Percentiles rank a stretch among this genome's conserved stretches.
phyloP scores from a whole-genome alignment of 2,113 vertebrate genomes.

The Halichoerus grypus region DNA sequence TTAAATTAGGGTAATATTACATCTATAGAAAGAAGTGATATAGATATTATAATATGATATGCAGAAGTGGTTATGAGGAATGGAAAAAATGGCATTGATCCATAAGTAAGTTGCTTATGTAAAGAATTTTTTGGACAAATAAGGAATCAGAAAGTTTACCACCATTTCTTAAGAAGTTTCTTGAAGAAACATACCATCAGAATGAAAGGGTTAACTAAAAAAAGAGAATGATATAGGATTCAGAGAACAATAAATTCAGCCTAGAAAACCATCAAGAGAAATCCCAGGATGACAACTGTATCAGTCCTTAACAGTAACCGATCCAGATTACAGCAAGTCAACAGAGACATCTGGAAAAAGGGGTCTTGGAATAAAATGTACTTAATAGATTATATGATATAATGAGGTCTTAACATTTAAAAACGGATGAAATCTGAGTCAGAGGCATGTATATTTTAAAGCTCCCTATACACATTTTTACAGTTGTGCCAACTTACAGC shows the following conservation, averaged over 20 bases:
- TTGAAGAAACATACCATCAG: neutral
- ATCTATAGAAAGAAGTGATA: neutral
- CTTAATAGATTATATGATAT: neutral
- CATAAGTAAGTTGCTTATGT: neutral
- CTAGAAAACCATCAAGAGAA: neutral
- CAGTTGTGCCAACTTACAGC: neutral
- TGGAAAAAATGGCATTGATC: neutral
- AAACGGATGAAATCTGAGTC: neutral
- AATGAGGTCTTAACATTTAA: neutral
- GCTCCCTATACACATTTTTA: neutral
- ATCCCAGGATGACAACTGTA: neutral
- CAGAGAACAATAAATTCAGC: neutral
- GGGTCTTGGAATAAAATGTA: neutral
- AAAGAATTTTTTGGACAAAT: neutral
- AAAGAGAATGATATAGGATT: neutral
- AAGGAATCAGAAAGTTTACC: neutral
- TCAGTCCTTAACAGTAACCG: neutral
- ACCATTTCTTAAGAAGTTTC: constrained; percentile 6
- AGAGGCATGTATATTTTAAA: neutral
- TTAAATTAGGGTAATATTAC: neutral
- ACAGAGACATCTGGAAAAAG: neutral
- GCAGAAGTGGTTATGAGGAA: neutral
- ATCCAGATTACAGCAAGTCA: neutral
- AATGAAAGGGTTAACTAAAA: neutral
- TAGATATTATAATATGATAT: neutral